phyloP scores from a whole-genome alignment of 2,888 invertebrate genomes.

The Altica lythri region DNA sequence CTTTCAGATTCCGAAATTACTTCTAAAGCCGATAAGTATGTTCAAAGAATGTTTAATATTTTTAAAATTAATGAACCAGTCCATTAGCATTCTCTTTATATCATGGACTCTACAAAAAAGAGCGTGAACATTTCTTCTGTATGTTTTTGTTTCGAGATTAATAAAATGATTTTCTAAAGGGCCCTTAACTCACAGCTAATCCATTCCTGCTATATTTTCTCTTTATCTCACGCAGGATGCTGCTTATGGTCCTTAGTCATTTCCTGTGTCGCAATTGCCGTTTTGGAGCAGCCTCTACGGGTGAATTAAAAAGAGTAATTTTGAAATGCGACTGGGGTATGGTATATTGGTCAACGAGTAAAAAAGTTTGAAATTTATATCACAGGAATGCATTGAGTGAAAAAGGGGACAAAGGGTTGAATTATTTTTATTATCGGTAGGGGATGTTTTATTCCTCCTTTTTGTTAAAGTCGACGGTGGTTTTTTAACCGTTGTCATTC shows the following conservation, averaged over 20 bases:
- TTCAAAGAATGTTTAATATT: too few species aligned
- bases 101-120: too few species aligned
- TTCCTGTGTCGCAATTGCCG: constrained; percentile 18
- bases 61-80: too few species aligned
- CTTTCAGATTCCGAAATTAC: too few species aligned
- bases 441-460: constrained; percentile 9
- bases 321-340: constrained; percentile 8
- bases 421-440: constrained; percentile 18
- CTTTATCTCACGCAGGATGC: constrained; percentile 20
- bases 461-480: constrained; percentile 3
- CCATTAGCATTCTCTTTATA: too few species aligned
- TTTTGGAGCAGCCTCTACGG: constrained; percentile 7
- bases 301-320: constrained; percentile 19
- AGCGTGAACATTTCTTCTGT: too few species aligned
- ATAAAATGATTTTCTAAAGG: background rate
- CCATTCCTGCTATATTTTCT: constrained; percentile 11
- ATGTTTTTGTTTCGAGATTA: background rate
- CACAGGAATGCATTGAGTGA: background rate
- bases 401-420: constrained; percentile 13
- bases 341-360: constrained; percentile 13
- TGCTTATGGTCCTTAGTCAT: constrained; percentile 13
- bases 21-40: too few species aligned
- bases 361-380: constrained; percentile 14
- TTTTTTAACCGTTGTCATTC: background rate
- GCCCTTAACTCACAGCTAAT: constrained; percentile 1